Base-by-base conservation (phyloP, 2,888 invertebrate genomes). In the Acleris emargana region DNA sequence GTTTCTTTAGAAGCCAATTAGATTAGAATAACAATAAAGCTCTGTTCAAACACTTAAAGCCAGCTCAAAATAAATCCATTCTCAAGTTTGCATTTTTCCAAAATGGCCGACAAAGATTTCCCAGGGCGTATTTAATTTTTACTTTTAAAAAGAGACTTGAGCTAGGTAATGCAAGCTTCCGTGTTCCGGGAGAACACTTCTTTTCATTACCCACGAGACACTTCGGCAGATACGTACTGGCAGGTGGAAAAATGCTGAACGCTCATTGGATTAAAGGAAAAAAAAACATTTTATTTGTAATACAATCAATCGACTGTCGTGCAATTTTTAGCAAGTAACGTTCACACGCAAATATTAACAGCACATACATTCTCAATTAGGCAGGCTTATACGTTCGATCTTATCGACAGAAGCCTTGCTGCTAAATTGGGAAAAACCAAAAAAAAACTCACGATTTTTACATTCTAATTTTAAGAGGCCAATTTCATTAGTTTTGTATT, bases 171-270 rank as follows among this genome's bases (percentile, higher is more conserved):
- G 62, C 66, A 62, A 71, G 68, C 64, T 69, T 69, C 67, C 70
- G 58, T 64, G 64, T 71, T 63, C 64, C 54, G 60, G 68, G 58
- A 67, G 67, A 62, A 68, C 68, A 70, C 69, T 68, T 68, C 69
- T 68, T 68, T 71, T 70, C 69, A 72, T 72, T 71, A 71, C 68
- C 67, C 70, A 66, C 60, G 67, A 69, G 71, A 67, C 67, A 59
- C 70, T 68, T 69, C 53, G 62, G 67, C 66, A 62, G 58, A 49
- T 58, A 58, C 42, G 64, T 66, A 66, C 66, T 57, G 61, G 57
- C 57, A 17, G 38, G 61, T 47, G 11, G 38, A 45, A 57, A 66
- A 66, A 47, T 25, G 60, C 38, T 38, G 38, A 38, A 38, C 13
- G 13, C 1, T 38, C 9, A 38, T 32, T 38, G 32, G 32, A 32